phyloP scores from a whole-genome alignment of 2,797 vertebrate species.

The Ambastaia sidthimunki region DNA sequence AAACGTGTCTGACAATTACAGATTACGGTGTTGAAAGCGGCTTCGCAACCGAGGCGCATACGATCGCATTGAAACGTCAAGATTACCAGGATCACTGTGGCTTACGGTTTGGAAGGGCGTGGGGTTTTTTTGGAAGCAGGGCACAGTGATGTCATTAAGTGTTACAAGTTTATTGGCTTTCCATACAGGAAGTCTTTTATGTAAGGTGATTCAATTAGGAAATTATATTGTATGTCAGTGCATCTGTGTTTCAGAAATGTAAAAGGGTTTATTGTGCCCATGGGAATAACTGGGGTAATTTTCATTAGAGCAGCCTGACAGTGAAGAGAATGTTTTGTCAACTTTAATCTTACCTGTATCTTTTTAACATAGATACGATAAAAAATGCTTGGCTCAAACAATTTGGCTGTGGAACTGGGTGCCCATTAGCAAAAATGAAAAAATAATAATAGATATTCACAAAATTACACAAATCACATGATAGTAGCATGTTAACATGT shows the following conservation, averaged over 20 bases:
- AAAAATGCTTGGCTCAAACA: background rate
- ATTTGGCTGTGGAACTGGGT: background rate
- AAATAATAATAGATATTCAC: no score
- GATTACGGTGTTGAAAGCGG: slow-evolving; percentile 6
- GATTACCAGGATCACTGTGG: background rate
- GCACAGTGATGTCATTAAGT: background rate
- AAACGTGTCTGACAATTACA: slow-evolving; percentile 29
- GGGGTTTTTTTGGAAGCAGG: slow-evolving; percentile 19
- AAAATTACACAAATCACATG: no score
- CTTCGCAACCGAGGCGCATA: background rate
- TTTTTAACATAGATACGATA: background rate
- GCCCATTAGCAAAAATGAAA: background rate
- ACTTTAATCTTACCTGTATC: slow-evolving; percentile 1
- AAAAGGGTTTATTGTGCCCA: slow-evolving; percentile 30
- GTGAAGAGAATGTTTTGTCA: background rate
- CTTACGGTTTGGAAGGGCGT: background rate
- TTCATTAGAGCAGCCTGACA: background rate
- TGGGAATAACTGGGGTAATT: background rate
- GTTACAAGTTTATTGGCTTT: slow-evolving; percentile 8
- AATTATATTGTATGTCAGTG: slow-evolving; percentile 22
- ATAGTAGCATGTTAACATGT: no score
- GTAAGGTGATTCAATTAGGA: slow-evolving; percentile 12
- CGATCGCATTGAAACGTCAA: no score
- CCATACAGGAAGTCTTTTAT: slow-evolving; percentile 9
- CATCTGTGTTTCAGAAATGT: slow-evolving; percentile 33